Base-by-base conservation (phyloP, 2,888 invertebrate species). In the Stramonita haemastoma region DNA sequence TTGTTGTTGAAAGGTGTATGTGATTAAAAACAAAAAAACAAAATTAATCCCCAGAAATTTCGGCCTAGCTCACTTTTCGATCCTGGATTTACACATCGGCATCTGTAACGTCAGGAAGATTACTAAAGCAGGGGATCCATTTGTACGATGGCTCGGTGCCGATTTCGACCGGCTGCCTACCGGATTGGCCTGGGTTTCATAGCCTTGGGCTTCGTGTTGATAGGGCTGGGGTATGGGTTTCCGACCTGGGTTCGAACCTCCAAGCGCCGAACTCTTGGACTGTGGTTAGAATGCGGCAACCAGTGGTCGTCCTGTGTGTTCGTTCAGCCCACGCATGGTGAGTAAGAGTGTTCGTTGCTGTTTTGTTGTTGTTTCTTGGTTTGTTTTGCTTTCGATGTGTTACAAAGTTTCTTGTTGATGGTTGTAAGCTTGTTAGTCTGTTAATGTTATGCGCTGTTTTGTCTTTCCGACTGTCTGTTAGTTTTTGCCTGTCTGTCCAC, bases 91-190 rank as follows among this genome's bases (percentile, higher is more conserved):
- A 8, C 46, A 46, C 2, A 46, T 8, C 2, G 46, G 46, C 46
- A 8, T 46, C 2, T 46, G 46, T 46, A 46, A 46, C 46, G 46
- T 8, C 46, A 46, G 46, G 8, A 46, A 8, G 46, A 46, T 46
- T 5, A 46, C 46, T 46, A 46, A 46, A 79, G 34, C 34, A 15
- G 13, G 15, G 32, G 29, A 19, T 79, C 77, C 34, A 32, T 13
- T 46, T 46, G 29, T 32, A 81, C n/a, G 26, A 89, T 89, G 89
- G 89, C 84, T 26, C 34, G 89, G 17, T 89, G 89, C 70, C 89
- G 89, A 6, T 89, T 89, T 26, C 70, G 89, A 29, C 89, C 89
- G 32, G 29, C 85, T 73, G 84, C 89, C 19, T 89, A 89, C 57
- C 89, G 85, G 70, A 84, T 89, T 11, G 89, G 89, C 2, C 29